Percentiles rank a stretch among this genome's conserved stretches.
Conservation (phyloP, 2,113 vertebrate species). For the Rhynchopsitta pachyrhyncha region DNA sequence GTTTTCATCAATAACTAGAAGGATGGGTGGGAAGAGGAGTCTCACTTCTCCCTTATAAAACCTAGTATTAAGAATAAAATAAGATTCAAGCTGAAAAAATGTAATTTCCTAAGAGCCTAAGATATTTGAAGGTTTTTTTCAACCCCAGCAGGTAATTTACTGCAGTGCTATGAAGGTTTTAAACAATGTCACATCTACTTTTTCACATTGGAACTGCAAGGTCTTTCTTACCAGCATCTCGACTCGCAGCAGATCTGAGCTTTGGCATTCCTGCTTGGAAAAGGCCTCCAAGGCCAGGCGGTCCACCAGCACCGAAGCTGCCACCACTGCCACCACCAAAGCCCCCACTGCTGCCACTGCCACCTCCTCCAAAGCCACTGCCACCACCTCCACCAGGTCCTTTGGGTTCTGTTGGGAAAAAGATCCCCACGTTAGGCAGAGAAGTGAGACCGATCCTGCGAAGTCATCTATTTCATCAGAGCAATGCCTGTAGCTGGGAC, state of each 20-base stretch:
- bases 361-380: conserved; percentile 55
- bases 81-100: not conserved
- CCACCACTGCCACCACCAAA: conserved; percentile 58
- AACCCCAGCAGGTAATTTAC: not conserved
- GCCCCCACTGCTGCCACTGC: conserved; percentile 24
- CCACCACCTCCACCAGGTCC: conserved; percentile 58
- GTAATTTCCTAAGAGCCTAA: not conserved
- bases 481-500: not conserved
- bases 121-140: not conserved
- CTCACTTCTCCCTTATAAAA: not conserved
- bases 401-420: conserved; percentile 86
- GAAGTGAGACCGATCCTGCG: not conserved
- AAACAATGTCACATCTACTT: not conserved
- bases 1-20: not conserved
- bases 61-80: not conserved
- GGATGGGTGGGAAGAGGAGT: not conserved
- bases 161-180: not conserved
- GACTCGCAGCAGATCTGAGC: conserved; percentile 83
- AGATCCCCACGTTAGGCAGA: not conserved
- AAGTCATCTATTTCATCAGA: not conserved
- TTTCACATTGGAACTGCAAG: not conserved
- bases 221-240: conserved; percentile 78
- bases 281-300: conserved; percentile 88
- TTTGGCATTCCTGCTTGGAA: conserved; percentile 96
- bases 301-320: conserved; percentile 51